Conservation (phyloP, 2,113 vertebrate species). For the Pantherophis guttatus region DNA sequence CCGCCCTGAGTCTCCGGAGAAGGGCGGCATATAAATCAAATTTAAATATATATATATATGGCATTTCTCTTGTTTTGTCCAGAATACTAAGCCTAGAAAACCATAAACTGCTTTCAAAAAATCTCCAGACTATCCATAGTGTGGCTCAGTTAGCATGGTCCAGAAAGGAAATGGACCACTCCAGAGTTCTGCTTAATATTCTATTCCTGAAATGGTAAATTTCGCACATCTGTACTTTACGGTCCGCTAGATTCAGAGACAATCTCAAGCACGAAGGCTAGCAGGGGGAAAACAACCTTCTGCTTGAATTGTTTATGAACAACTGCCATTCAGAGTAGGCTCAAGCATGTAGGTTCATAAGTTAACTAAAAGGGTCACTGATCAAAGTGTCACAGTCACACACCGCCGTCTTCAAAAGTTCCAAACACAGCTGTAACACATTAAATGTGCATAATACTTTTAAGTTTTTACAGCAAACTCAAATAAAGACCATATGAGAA, state of each 20-base stretch:
- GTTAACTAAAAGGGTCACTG: neutral
- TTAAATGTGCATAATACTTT: neutral
- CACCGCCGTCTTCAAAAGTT: neutral
- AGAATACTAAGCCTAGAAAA: neutral
- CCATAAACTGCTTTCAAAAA: neutral
- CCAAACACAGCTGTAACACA: neutral
- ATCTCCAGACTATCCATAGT: neutral
- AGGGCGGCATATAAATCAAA: no score
- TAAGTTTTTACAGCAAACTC: neutral
- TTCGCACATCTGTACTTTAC: neutral
- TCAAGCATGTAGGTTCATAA: neutral
- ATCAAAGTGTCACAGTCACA: neutral
- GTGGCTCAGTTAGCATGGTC: neutral
- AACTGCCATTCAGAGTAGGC: neutral
- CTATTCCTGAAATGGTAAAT: neutral
- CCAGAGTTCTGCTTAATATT: neutral
- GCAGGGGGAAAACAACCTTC: no score
- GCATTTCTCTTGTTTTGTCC: neutral
- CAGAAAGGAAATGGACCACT: neutral
- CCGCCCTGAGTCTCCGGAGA: no score
- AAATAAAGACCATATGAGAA: neutral
- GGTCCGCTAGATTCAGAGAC: neutral
- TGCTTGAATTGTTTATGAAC: neutral
- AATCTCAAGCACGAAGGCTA: neutral
- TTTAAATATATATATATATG: neutral